Evolutionary conservation across 2,888 invertebrate species (phyloP).

Genomic region (Corythucha ciliata): DNA sequence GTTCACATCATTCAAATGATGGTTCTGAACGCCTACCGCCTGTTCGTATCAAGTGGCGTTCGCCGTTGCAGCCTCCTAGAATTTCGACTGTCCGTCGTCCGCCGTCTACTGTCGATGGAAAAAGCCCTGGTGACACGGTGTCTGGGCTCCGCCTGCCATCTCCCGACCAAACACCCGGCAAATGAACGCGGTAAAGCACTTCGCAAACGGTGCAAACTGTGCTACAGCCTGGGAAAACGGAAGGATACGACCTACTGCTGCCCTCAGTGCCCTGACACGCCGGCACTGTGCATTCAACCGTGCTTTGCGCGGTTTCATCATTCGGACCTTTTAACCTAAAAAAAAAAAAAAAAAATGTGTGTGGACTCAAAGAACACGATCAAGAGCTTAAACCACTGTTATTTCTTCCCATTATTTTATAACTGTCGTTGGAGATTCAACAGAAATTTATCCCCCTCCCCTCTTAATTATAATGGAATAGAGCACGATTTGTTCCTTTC

Average conservation of each 20-base stretch:
- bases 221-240: conserved; percentile 26
- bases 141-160: conserved; percentile 18
- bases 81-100: conserved; percentile 22
- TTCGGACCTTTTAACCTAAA: conserved; percentile 22
- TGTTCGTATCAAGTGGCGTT: conserved; percentile 15
- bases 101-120: conserved; percentile 17
- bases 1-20: conserved; percentile 26
- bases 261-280: conserved; percentile 24
- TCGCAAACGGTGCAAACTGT: conserved; percentile 26
- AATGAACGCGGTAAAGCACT: conserved; percentile 22
- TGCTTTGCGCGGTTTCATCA: conserved; percentile 28
- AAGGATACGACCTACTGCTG: conserved; percentile 28
- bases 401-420: too few relatives aligned
- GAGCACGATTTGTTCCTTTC: too few relatives aligned
- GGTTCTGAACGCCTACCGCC: conserved; percentile 23
- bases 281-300: conserved; percentile 26
- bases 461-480: too few relatives aligned
- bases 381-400: too few relatives aligned
- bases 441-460: too few relatives aligned
- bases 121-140: conserved; percentile 15
- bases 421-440: too few relatives aligned
- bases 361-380: too few relatives aligned
- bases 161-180: conserved; percentile 21
- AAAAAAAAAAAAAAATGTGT: too few relatives aligned
- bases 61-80: conserved; percentile 21